phyloP scores from a whole-genome alignment of 2,113 vertebrate genomes.

The Climacteris rufus region DNA sequence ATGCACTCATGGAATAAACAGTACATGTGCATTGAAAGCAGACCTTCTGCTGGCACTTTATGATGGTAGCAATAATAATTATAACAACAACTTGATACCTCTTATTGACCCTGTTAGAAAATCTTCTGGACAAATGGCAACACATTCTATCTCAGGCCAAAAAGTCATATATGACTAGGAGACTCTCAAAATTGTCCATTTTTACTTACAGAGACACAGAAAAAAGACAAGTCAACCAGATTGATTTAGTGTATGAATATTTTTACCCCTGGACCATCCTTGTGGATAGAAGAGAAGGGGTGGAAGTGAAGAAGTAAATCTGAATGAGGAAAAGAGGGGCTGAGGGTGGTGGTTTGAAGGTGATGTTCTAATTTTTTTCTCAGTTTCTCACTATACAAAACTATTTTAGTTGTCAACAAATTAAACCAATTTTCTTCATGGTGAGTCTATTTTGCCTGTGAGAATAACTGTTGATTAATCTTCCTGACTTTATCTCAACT shows the following conservation, averaged over 20 bases:
- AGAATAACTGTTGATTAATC: not conserved
- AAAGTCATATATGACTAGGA: not conserved
- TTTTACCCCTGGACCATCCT: not conserved
- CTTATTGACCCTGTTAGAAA: not conserved
- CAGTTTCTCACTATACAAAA: not conserved
- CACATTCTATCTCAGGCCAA: not conserved
- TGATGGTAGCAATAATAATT: not conserved
- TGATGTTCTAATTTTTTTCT: not conserved
- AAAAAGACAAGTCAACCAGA: not conserved
- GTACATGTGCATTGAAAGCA: not conserved
- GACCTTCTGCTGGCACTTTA: not conserved
- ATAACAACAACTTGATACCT: not conserved
- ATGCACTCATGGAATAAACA: not conserved
- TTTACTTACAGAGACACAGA: not conserved
- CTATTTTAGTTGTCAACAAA: not conserved
- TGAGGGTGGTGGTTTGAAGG: not conserved
- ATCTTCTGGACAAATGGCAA: not conserved
- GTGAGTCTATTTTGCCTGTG: not conserved
- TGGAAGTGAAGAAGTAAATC: not conserved
- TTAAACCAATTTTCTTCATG: not conserved
- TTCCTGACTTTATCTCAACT: not conserved
- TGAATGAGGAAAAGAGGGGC: not conserved
- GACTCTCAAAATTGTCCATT: not conserved
- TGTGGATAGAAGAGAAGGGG: not conserved
- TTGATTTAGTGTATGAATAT: not conserved